These are phyloP conservation scores for Molanna angustata DNA, from an alignment of 2,888 invertebrate species.

Conservation along the genomic window DNA sequence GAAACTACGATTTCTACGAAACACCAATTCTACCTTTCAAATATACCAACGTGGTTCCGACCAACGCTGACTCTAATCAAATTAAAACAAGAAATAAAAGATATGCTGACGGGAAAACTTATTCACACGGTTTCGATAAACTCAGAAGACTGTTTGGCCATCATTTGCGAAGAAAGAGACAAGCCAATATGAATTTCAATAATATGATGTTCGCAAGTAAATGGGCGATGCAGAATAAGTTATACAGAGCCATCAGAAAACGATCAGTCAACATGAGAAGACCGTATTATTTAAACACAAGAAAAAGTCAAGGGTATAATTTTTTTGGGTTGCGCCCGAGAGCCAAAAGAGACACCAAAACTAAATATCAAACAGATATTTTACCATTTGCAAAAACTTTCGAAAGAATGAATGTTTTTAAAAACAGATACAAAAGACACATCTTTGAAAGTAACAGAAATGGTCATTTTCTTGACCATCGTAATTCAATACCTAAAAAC, in stretches of 20 bases:
- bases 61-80: too few relatives aligned
- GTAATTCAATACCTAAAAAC: neutral
- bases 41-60: too few relatives aligned
- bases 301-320: slow-evolving; percentile 19
- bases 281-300: slow-evolving; percentile 10
- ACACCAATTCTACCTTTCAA: neutral
- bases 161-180: slow-evolving; percentile 13
- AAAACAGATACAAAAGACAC: too few relatives aligned
- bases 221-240: neutral
- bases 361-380: slow-evolving; percentile 7
- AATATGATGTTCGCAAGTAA: neutral
- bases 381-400: neutral
- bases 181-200: neutral
- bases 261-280: slow-evolving; percentile 2
- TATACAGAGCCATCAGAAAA: slow-evolving; percentile 12
- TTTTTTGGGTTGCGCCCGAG: slow-evolving; percentile 29
- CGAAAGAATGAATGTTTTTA: too few relatives aligned
- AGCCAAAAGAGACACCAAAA: slow-evolving; percentile 23
- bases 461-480: neutral
- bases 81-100: too few relatives aligned
- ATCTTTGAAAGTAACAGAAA: neutral
- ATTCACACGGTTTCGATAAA: too few relatives aligned
- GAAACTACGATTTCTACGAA: slow-evolving; percentile 10
- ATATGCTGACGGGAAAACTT: too few relatives aligned
- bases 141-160: too few relatives aligned